A percentile compares a stretch with the other conserved stretches of the same genome.
Evolutionary conservation across 2,113 vertebrate genomes (phyloP).

Genomic region (Ahaetulla prasina): DNA sequence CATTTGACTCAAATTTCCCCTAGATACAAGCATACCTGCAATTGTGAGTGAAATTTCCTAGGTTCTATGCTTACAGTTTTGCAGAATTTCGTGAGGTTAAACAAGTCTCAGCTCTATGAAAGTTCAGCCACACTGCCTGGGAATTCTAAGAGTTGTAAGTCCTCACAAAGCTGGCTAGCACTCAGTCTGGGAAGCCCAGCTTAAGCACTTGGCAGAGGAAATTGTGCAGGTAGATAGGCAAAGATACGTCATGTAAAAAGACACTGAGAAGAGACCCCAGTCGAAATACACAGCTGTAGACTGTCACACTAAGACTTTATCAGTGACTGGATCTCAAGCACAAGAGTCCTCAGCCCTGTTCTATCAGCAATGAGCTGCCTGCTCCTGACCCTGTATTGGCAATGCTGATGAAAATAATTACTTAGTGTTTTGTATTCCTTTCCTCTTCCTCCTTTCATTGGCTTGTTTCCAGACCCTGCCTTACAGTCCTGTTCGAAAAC

Average conservation of each 20-base stretch:
- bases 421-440: conserved; percentile 58
- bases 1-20: not conserved
- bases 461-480: conserved; percentile 84
- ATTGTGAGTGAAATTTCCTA: not conserved
- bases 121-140: not conserved
- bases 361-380: conserved; percentile 76
- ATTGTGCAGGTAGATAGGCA: not conserved
- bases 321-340: not conserved
- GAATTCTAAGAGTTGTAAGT: not conserved
- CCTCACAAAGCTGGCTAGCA: not conserved
- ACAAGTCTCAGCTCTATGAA: not conserved
- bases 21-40: not conserved
- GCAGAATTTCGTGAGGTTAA: not conserved
- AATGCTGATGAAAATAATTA: conserved; percentile 68
- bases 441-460: conserved; percentile 77
- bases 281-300: not conserved
- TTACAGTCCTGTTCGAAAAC: conserved; percentile 72
- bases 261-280: not conserved
- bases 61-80: too few relatives aligned
- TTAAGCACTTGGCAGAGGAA: not conserved
- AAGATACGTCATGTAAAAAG: not conserved
- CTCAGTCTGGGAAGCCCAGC: not conserved
- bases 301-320: not conserved
- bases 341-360: conserved; percentile 57
- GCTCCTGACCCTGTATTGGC: conserved; percentile 66